Percentiles rank a stretch among this genome's conserved stretches.
phyloP scores from a whole-genome alignment of 2,797 vertebrate genomes.

The Neomorphus geoffroyi region DNA sequence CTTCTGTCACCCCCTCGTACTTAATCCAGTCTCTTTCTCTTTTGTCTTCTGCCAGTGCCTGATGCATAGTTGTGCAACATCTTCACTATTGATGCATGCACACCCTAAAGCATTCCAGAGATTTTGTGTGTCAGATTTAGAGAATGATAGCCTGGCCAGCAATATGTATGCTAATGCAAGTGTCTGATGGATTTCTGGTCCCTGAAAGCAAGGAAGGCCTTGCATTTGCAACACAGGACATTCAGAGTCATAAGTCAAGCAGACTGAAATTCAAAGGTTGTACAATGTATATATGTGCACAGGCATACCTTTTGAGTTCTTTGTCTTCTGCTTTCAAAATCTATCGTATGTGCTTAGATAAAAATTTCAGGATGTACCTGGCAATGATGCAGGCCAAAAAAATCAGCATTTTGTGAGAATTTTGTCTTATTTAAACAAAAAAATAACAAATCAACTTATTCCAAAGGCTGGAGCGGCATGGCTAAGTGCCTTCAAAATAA shows the following conservation, averaged over 20 bases:
- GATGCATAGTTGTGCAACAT: accelerated
- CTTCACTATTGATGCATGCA: background rate
- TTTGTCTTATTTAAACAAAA: background rate
- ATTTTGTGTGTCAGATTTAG: background rate
- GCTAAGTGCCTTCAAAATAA: background rate
- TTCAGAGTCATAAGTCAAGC: background rate
- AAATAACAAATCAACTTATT: background rate
- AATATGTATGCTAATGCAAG: background rate
- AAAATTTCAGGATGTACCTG: background rate
- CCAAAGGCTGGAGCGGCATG: background rate
- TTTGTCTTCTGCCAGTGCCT: background rate
- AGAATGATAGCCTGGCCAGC: background rate
- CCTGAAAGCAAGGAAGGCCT: background rate
- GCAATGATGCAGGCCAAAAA: background rate
- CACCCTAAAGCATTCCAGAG: background rate
- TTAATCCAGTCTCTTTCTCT: background rate
- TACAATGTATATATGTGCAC: background rate
- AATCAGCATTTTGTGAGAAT: background rate
- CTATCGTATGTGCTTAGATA: background rate
- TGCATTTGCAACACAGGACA: background rate
- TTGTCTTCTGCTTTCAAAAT: background rate
- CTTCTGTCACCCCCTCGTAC: background rate
- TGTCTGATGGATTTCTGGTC: background rate
- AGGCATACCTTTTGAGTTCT: background rate
- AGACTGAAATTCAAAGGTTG: background rate